Conservation (phyloP, 2,113 vertebrate species). For the Colinus virginianus region DNA sequence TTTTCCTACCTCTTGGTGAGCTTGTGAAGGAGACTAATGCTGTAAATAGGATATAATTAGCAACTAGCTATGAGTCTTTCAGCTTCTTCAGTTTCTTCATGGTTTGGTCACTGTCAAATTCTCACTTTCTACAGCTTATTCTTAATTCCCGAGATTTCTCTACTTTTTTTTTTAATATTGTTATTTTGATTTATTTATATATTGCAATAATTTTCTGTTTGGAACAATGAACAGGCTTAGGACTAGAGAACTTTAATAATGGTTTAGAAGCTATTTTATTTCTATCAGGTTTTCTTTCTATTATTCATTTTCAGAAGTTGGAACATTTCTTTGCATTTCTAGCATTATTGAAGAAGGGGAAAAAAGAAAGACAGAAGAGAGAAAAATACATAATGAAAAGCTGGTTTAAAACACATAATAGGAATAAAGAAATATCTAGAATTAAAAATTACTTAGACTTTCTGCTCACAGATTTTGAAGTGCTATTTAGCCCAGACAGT, state of each 20-base stretch:
- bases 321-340: not conserved
- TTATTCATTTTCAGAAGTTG: constrained; percentile 21
- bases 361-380: not conserved
- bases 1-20: not conserved
- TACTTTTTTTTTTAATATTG: not conserved
- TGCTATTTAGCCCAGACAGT: not conserved
- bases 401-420: not conserved
- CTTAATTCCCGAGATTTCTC: constrained; percentile 18
- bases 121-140: constrained; percentile 31
- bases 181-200: constrained; percentile 45
- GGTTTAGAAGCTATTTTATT: not conserved
- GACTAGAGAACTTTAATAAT: not conserved
- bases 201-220: constrained; percentile 5
- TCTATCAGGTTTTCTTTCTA: not conserved
- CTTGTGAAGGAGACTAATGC: constrained; percentile 1
- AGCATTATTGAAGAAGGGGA: not conserved
- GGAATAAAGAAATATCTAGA: not conserved
- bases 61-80: constrained; percentile 26
- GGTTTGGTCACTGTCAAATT: constrained; percentile 28
- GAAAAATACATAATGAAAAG: not conserved
- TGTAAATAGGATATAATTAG: constrained; percentile 56
- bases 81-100: constrained; percentile 19
- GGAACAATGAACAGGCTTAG: constrained; percentile 4
- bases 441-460: not conserved
- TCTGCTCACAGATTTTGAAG: not conserved